Evolutionary conservation across 1,140 invertebrate genomes (phyloP).

Genomic region (Plectrocnemia conspersa): DNA sequence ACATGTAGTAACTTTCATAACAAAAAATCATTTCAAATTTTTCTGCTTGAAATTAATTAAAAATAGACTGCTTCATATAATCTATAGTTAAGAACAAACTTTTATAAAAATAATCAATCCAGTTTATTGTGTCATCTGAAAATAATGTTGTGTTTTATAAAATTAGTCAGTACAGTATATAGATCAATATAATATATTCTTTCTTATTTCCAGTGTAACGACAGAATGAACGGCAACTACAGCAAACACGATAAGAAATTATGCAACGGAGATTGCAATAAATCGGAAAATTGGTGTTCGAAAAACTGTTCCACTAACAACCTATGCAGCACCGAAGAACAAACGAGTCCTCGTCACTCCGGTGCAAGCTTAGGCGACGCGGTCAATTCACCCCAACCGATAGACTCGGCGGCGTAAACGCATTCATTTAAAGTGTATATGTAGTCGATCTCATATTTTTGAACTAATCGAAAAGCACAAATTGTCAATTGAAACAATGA

Average conservation of each 20-base stretch:
- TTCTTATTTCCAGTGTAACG: too few relatives aligned
- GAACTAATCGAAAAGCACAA: not conserved
- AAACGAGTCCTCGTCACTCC: conserved; percentile 21
- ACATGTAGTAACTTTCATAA: too few relatives aligned
- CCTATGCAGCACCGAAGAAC: conserved; percentile 11
- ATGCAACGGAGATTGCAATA: not conserved
- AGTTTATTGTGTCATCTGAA: too few relatives aligned
- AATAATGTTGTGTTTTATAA: too few relatives aligned
- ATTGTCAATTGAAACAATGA: not conserved
- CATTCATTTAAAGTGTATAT: not conserved
- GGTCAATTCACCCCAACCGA: conserved; percentile 29
- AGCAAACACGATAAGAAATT: conserved; percentile 8
- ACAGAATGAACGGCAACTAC: too few relatives aligned
- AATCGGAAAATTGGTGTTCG: conserved; percentile 7
- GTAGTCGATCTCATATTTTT: not conserved
- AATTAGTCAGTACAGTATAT: too few relatives aligned
- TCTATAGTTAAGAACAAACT: too few relatives aligned
- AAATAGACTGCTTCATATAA: too few relatives aligned
- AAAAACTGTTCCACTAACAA: conserved; percentile 11
- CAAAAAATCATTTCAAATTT: too few relatives aligned
- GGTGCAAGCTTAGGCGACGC: conserved; percentile 13
- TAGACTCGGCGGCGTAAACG: conserved; percentile 29
- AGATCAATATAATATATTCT: too few relatives aligned
- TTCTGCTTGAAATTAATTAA: too few relatives aligned
- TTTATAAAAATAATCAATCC: too few relatives aligned